Percentiles rank a stretch among this genome's conserved stretches.
phyloP scores from a whole-genome alignment of 2,113 vertebrate genomes.

The Pseudolaguvia tuberculata region DNA sequence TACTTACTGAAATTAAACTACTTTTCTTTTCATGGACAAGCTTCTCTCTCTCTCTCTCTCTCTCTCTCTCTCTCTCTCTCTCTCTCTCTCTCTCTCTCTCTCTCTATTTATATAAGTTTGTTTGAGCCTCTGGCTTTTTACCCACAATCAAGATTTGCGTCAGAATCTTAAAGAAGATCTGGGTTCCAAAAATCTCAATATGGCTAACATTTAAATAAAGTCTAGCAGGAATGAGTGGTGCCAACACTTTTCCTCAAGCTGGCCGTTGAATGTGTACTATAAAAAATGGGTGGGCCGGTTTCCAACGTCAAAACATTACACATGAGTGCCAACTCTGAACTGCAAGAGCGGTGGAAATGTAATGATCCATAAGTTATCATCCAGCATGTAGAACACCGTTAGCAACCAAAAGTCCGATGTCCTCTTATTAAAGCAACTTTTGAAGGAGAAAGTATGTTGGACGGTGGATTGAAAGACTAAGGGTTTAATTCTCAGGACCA shows the following conservation, averaged over 20 bases:
- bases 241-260: neutral
- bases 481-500: too few species aligned
- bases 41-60: too few species aligned
- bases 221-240: neutral
- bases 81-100: too few species aligned
- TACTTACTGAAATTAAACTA: slow-evolving; percentile 30
- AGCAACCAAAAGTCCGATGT: neutral
- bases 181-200: neutral
- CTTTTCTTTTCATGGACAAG: neutral
- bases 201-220: neutral
- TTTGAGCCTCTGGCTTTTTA: neutral
- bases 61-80: too few species aligned
- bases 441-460: neutral
- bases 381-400: neutral
- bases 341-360: neutral
- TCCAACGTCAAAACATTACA: neutral
- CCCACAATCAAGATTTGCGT: neutral
- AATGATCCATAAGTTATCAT: slow-evolving; percentile 7
- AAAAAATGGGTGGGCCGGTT: neutral
- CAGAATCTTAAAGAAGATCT: neutral
- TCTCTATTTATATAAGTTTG: neutral
- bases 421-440: neutral
- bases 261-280: neutral
- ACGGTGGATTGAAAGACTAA: neutral
- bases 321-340: neutral